phyloP scores from a whole-genome alignment of 2,113 vertebrate species.

The Mesembrinibis cayennensis region DNA sequence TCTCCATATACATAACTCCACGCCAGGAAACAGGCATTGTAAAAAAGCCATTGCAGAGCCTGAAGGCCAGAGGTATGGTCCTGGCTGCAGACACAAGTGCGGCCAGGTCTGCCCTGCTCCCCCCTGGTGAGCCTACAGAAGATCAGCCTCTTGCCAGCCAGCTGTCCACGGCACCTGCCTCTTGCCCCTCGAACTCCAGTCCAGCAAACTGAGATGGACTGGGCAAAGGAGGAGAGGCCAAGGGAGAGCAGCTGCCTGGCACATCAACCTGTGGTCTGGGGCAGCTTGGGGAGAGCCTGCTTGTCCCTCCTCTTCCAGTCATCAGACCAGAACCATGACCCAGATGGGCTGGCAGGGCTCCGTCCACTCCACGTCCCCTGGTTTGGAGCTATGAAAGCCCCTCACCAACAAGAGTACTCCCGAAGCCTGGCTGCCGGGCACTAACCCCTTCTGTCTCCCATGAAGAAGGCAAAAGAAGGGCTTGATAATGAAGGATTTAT shows the following conservation, averaged over 20 bases:
- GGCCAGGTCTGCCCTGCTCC: background rate
- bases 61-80: background rate
- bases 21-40: background rate
- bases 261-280: background rate
- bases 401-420: background rate
- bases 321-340: background rate
- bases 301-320: background rate
- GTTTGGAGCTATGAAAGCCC: background rate
- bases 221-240: background rate
- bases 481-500: background rate
- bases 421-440: background rate
- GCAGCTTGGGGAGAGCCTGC: background rate
- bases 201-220: fast-evolving
- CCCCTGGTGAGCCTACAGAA: background rate
- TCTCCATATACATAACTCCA: background rate
- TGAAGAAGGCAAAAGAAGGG: background rate
- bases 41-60: background rate
- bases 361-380: background rate
- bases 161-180: too few species aligned
- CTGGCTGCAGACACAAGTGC: background rate
- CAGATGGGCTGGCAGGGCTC: background rate
- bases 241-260: background rate
- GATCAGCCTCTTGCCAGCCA: background rate
- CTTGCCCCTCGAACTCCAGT: background rate
- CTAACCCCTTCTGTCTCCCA: background rate